Evolutionary conservation across 2,797 vertebrate species (phyloP), one percentile per base, ranked within the genome.

Genomic region (Geotrypetes seraphini): DNA sequence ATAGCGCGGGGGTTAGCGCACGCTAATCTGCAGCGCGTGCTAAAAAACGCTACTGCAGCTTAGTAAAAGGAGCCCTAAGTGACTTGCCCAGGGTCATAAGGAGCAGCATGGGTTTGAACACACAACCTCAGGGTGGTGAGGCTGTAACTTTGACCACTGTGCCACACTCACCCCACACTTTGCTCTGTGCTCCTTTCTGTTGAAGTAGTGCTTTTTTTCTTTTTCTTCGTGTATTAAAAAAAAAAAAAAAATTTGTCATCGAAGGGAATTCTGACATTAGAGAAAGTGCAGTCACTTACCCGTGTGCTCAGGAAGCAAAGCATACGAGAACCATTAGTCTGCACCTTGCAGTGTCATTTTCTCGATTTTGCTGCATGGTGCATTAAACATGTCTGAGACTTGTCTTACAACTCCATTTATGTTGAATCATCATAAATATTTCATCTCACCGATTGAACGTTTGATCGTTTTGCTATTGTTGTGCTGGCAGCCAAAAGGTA

Each of bases 161-260:
- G n/a, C n/a, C n/a, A n/a, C n/a, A n/a, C n/a, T n/a, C n/a, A n/a
- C n/a, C n/a, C n/a, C n/a, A n/a, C n/a, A n/a, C n/a, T n/a, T n/a
- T n/a, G 22, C 29, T n/a, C 8, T 2, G 6, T 43, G 52, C 42
- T 44, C 47, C 50, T 34, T 28, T 59, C 54, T 22, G 44, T 21
- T 10, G 10, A 35, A 5, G n/a, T 5, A 0, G 24, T n/a, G n/a
- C 23, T 25, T 22, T 11, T 2, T 7, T 31, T n/a, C n/a, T n/a
- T n/a, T n/a, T n/a, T n/a, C n/a, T n/a, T n/a, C n/a, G n/a, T n/a
- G n/a, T n/a, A n/a, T n/a, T n/a, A n/a, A n/a, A n/a, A n/a, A n/a
- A n/a, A n/a, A n/a, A n/a, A n/a, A n/a, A n/a, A n/a, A n/a, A n/a
- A n/a, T n/a, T n/a, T n/a, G n/a, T n/a, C n/a, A n/a, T n/a, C 23